These are phyloP conservation scores for Euphydryas editha DNA, from an alignment of 2,888 invertebrate species.

Conservation along the genomic window DNA sequence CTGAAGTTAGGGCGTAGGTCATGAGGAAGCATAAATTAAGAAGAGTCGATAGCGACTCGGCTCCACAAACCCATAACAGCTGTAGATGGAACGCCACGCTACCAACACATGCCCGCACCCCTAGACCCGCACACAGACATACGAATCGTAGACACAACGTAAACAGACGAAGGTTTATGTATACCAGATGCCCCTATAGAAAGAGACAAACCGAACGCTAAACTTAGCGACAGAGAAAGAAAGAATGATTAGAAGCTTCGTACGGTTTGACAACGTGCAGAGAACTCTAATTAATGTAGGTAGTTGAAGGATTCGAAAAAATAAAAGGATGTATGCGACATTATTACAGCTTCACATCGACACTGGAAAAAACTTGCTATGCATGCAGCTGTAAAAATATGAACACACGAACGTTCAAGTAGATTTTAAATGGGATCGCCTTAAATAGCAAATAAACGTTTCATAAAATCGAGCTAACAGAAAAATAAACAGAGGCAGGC, in stretches of 20 bases:
- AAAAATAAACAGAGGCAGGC: constrained; percentile 73
- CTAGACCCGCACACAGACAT: constrained; percentile 53
- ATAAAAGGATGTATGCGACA: constrained; percentile 60
- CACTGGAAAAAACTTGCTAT: constrained; percentile 43
- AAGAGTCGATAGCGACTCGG: constrained; percentile 68
- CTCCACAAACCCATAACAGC: constrained; percentile 79
- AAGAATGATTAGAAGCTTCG: constrained; percentile 61
- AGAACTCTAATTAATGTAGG: constrained; percentile 77
- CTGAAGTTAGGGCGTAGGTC: constrained; percentile 68
- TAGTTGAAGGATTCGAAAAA: constrained; percentile 76
- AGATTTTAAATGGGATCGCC: constrained; percentile 51
- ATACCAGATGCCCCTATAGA: constrained; percentile 81
- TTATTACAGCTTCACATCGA: constrained; percentile 48
- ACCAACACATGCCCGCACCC: constrained; percentile 75
- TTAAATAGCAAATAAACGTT: constrained; percentile 63
- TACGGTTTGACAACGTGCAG: constrained; percentile 72
- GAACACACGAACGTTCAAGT: constrained; percentile 32
- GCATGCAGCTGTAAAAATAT: constrained; percentile 53
- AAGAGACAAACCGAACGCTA: constrained; percentile 67
- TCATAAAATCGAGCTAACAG: constrained; percentile 68
- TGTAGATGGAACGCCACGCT: constrained; percentile 73
- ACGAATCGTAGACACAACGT: constrained; percentile 65
- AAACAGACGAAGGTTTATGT: constrained; percentile 80
- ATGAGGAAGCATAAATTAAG: constrained; percentile 82
- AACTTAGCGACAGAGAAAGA: constrained; percentile 62